Conservation (phyloP, 2,888 invertebrate genomes). For the Oscheius sp. region DNA sequence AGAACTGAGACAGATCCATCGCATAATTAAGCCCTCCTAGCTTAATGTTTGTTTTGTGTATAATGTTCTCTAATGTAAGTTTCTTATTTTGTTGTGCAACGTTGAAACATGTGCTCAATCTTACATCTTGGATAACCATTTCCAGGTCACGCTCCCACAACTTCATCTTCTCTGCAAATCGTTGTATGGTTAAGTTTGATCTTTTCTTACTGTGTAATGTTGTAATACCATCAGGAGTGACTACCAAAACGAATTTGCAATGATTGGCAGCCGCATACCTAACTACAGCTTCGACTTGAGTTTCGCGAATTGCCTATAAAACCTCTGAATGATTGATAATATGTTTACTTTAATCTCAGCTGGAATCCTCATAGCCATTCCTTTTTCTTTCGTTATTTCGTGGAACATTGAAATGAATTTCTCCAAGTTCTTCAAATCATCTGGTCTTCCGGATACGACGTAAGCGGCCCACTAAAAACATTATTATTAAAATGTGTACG, state of each 20-base stretch:
- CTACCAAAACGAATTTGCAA: constrained; percentile 41
- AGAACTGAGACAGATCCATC: neutral
- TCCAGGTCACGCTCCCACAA: constrained; percentile 49
- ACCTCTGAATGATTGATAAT: neutral
- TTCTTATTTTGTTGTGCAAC: constrained; percentile 28
- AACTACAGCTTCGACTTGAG: constrained; percentile 22
- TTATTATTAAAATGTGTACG: neutral
- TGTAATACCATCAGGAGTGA: constrained; percentile 38
- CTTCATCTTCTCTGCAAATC: constrained; percentile 43
- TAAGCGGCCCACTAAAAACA: neutral
- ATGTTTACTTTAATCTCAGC: constrained; percentile 5
- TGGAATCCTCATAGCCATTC: neutral
- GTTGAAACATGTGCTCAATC: constrained; percentile 46
- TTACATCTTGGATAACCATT: constrained; percentile 64
- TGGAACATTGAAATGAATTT: neutral
- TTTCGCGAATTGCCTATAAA: neutral
- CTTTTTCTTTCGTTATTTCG: constrained; percentile 12
- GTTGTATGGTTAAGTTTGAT: too few species aligned
- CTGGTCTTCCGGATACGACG: neutral
- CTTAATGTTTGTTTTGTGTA: constrained; percentile 59
- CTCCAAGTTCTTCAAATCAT: neutral
- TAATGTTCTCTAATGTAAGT: constrained; percentile 59
- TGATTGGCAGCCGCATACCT: constrained; percentile 27
- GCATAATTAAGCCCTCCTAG: constrained; percentile 60
- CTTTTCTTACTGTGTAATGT: constrained; percentile 42